Conservation (phyloP, 2,113 vertebrate genomes). For the Aythya baeri region DNA sequence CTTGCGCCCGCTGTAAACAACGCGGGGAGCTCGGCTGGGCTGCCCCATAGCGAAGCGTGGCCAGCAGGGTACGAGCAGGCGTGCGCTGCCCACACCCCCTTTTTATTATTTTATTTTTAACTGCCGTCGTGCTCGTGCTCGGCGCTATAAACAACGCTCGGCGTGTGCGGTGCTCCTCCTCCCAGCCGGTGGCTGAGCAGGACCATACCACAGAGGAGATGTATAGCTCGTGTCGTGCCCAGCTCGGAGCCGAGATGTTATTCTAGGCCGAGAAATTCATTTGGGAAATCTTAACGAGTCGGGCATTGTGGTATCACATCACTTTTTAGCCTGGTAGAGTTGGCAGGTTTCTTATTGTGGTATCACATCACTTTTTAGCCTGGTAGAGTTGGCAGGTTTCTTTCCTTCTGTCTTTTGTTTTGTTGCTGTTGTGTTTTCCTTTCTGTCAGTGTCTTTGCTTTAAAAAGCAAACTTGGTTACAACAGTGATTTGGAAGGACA, state of each 20-base stretch:
- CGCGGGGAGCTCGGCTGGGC: accelerated
- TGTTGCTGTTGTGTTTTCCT: neutral
- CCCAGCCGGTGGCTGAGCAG: neutral
- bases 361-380: too few relatives aligned
- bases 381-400: neutral
- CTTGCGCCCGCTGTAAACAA: neutral
- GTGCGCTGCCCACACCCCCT: neutral
- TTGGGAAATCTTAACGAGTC: neutral
- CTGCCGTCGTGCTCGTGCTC: neutral
- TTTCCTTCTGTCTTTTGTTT: neutral
- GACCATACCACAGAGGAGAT: neutral
- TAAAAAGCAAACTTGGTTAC: neutral
- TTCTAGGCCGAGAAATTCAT: neutral
- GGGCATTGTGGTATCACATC: neutral
- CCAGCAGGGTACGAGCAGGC: neutral
- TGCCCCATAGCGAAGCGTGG: neutral
- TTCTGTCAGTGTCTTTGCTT: neutral
- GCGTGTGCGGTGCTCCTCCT: conserved; percentile 19
- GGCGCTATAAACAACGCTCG: neutral
- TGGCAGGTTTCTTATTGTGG: neutral
- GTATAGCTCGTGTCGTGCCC: neutral
- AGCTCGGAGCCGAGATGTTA: neutral
- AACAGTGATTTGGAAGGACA: neutral
- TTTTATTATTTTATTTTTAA: too few relatives aligned
- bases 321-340: too few relatives aligned